These are phyloP conservation scores for Hypomesus transpacificus DNA, from an alignment of 2,113 vertebrate genomes.

Conservation along the genomic window DNA sequence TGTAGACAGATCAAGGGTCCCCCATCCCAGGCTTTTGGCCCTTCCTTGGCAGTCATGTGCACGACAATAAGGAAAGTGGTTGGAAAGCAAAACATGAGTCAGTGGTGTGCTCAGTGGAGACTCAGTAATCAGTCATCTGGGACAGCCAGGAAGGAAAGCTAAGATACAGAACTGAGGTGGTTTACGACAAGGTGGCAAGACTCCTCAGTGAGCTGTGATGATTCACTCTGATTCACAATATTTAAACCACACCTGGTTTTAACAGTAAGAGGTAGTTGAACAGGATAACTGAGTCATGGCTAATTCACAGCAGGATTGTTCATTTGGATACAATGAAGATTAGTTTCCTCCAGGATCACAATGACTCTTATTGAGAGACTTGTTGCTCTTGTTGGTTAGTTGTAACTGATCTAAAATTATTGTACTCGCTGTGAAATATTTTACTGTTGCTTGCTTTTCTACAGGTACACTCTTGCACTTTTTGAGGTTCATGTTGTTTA, in stretches of 20 bases:
- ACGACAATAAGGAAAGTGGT: constrained; percentile 13
- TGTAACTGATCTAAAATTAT: too few relatives aligned
- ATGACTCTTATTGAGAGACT: too few relatives aligned
- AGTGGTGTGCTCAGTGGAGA: constrained; percentile 12
- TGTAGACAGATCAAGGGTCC: not conserved
- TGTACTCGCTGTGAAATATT: too few relatives aligned
- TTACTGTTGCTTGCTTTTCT: too few relatives aligned
- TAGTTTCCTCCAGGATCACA: not conserved
- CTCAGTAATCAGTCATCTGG: not conserved
- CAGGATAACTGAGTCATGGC: constrained; percentile 1
- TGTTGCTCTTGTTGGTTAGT: too few relatives aligned
- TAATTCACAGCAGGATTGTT: not conserved
- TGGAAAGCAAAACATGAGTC: constrained; percentile 31
- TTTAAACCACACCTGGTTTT: constrained; percentile 29
- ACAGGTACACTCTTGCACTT: too few relatives aligned
- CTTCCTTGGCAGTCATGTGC: constrained; percentile 9
- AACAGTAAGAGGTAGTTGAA: not conserved
- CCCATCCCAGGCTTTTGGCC: constrained; percentile 12
- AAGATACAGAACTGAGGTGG: too few relatives aligned
- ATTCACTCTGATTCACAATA: constrained; percentile 45
- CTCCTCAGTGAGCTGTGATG: constrained; percentile 8
- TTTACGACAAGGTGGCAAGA: too few relatives aligned
- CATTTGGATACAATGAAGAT: constrained; percentile 3
- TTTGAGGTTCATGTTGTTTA: too few relatives aligned
- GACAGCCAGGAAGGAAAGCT: constrained; percentile 12